Percentiles rank a stretch among this genome's conserved stretches.
phyloP scores from a whole-genome alignment of 2,113 vertebrate genomes.

The Pseudorasbora parva region DNA sequence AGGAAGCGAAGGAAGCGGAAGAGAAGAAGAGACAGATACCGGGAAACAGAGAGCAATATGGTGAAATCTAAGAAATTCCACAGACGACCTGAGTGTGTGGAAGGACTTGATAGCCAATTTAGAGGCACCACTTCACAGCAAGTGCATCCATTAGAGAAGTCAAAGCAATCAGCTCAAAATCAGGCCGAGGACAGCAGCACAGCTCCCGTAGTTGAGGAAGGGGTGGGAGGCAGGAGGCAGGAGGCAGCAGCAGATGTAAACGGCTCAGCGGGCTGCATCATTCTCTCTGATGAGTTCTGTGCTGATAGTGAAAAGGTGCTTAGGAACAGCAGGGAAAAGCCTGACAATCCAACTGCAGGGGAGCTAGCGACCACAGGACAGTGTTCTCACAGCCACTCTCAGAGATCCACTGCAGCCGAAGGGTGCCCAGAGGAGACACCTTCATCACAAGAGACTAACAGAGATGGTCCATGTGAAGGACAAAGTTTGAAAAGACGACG shows the following conservation, averaged over 20 bases:
- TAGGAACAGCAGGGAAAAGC: slow-evolving; percentile 37
- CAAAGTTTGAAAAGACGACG: slow-evolving; percentile 75
- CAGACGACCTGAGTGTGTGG: slow-evolving; percentile 50
- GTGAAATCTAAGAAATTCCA: slow-evolving; percentile 54
- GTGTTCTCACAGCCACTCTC: slow-evolving; percentile 19
- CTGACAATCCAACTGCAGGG: slow-evolving; percentile 36
- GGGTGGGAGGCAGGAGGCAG: slow-evolving; percentile 27
- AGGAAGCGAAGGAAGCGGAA: slow-evolving; percentile 55
- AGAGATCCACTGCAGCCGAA: slow-evolving; percentile 32
- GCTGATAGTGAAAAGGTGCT: slow-evolving; percentile 49
- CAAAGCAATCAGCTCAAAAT: slow-evolving; percentile 63
- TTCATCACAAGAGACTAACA: slow-evolving; percentile 52
- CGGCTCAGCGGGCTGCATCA: slow-evolving; percentile 35
- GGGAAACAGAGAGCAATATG: slow-evolving; percentile 43
- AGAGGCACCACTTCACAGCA: slow-evolving; percentile 57
- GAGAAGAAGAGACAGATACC: slow-evolving; percentile 38
- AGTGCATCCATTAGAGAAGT: slow-evolving; percentile 61
- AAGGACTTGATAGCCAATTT: slow-evolving; percentile 61
- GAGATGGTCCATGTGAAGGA: slow-evolving; percentile 56
- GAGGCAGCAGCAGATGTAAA: slow-evolving; percentile 47
- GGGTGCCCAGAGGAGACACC: slow-evolving; percentile 62
- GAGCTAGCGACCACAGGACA: slow-evolving; percentile 40
- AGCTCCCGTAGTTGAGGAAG: slow-evolving; percentile 41
- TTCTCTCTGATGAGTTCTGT: slow-evolving; percentile 45
- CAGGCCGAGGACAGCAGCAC: slow-evolving; percentile 54